Percentiles rank a stretch among this genome's conserved stretches.
phyloP scores from a whole-genome alignment of 2,888 invertebrate genomes.

The Aporophyla nigra region DNA sequence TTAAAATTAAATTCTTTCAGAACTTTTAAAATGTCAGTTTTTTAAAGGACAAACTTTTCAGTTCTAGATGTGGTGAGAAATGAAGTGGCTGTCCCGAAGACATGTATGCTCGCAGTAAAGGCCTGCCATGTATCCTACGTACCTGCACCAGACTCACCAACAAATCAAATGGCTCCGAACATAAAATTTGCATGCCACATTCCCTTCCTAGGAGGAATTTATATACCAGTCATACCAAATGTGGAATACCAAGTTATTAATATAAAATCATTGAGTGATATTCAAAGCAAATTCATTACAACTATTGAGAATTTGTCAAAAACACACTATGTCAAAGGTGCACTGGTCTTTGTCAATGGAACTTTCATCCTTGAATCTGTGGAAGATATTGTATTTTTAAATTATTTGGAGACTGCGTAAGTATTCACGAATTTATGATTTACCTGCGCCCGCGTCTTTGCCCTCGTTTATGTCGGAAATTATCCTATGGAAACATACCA shows the following conservation, averaged over 20 bases:
- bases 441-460: neutral
- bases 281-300: slow-evolving; percentile 76
- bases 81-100: slow-evolving; percentile 79
- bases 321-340: slow-evolving; percentile 81
- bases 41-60: slow-evolving; percentile 71
- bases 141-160: slow-evolving; percentile 78
- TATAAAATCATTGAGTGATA: slow-evolving; percentile 72
- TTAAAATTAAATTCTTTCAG: neutral
- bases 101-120: slow-evolving; percentile 81
- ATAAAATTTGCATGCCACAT: slow-evolving; percentile 66
- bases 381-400: slow-evolving; percentile 83
- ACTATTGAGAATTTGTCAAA: slow-evolving; percentile 75
- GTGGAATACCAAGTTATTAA: slow-evolving; percentile 83
- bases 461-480: no score
- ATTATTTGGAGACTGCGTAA: slow-evolving; percentile 84
- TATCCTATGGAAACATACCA: no score
- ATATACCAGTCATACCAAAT: slow-evolving; percentile 83
- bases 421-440: slow-evolving; percentile 63
- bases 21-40: neutral
- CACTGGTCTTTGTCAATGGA: slow-evolving; percentile 85
- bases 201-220: slow-evolving; percentile 82
- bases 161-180: slow-evolving; percentile 74
- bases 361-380: slow-evolving; percentile 82
- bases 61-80: slow-evolving; percentile 83
- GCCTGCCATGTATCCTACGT: slow-evolving; percentile 79